Conservation (phyloP, 2,888 invertebrate species). For the Ptilodon capucinus region DNA sequence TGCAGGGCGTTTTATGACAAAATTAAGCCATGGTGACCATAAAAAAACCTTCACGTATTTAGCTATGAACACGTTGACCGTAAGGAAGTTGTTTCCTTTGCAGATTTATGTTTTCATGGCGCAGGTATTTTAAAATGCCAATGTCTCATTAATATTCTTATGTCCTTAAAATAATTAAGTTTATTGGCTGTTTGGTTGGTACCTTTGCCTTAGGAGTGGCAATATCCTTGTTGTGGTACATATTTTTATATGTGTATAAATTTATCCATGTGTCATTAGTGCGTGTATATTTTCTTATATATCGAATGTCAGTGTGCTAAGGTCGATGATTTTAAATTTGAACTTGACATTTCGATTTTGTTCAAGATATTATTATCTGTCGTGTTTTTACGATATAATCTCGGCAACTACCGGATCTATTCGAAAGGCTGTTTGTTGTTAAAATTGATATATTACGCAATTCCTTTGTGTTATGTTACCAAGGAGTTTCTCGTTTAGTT, state of each 20-base stretch:
- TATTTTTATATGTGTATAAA: conserved; percentile 3
- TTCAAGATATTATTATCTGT: neutral
- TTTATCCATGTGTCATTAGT: conserved; percentile 8
- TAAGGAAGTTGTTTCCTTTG: conserved; percentile 20
- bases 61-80: too few species aligned
- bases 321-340: conserved; percentile 31
- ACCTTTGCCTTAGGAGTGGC: too few species aligned
- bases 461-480: too few species aligned
- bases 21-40: too few species aligned
- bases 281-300: conserved; percentile 8
- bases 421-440: neutral
- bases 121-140: conserved; percentile 7
- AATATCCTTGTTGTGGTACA: neutral
- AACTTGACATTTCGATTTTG: conserved; percentile 31
- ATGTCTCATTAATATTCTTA: conserved; percentile 2
- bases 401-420: conserved; percentile 17
- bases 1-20: too few species aligned
- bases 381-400: conserved; percentile 25
- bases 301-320: conserved; percentile 36
- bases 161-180: neutral
- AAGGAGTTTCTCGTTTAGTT: neutral
- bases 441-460: too few species aligned
- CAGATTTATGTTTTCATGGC: conserved; percentile 8
- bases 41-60: too few species aligned
- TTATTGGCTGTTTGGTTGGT: neutral